phyloP scores from a whole-genome alignment of 2,113 vertebrate species.

The Porphyrio hochstetteri region DNA sequence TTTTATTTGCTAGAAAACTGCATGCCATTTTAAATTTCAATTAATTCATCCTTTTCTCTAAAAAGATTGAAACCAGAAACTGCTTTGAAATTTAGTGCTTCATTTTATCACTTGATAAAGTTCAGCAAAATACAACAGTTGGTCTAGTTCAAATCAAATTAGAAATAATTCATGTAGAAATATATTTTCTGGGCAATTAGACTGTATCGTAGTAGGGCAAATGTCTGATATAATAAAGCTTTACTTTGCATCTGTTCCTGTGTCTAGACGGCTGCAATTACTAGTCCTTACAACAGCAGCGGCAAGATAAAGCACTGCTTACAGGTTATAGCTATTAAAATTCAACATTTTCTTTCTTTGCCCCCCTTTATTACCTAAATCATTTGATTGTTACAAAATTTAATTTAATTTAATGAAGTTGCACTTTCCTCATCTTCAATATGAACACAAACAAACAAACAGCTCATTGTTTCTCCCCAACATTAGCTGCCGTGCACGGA shows the following conservation, averaged over 20 bases:
- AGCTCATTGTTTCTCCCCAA: constrained; percentile 50
- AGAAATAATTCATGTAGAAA: constrained; percentile 92
- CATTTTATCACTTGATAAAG: constrained; percentile 74
- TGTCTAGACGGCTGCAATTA: constrained; percentile 83
- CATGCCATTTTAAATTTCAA: neutral
- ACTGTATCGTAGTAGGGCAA: constrained; percentile 85
- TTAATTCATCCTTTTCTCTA: constrained; percentile 24
- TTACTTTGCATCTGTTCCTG: constrained; percentile 86
- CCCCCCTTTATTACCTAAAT: constrained; percentile 69
- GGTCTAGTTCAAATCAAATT: constrained; percentile 96
- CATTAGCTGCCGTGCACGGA: neutral
- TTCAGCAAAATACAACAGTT: constrained; percentile 86
- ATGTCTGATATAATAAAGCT: constrained; percentile 85
- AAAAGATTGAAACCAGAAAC: constrained; percentile 2
- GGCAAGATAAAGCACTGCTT: constrained; percentile 62
- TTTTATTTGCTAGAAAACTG: constrained; percentile 11
- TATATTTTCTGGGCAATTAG: constrained; percentile 99
- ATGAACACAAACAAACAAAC: constrained; percentile 50
- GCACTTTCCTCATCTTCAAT: constrained; percentile 48
- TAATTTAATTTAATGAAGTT: constrained; percentile 71
- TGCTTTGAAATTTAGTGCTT: constrained; percentile 47
- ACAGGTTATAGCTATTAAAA: constrained; percentile 70
- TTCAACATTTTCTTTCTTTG: constrained; percentile 65
- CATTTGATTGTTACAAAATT: constrained; percentile 70
- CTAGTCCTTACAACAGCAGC: constrained; percentile 65